These are phyloP conservation scores for Typhlomys cinereus DNA, from an alignment of 2,113 vertebrate genomes.

Conservation along the genomic window DNA sequence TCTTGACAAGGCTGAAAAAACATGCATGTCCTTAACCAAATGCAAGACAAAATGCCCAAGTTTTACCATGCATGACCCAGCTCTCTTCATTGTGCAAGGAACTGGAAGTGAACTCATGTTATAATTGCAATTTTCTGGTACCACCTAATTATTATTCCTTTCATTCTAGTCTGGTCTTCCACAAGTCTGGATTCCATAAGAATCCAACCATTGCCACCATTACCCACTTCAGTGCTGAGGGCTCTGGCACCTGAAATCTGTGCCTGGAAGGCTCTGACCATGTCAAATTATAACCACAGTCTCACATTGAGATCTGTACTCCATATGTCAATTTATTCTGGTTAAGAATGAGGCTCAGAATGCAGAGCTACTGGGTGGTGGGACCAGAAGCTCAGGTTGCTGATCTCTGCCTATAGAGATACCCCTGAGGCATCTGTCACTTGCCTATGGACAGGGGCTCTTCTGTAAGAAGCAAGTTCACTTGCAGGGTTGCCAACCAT, in stretches of 20 bases:
- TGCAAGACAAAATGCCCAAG: background rate
- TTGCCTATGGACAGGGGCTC: accelerated
- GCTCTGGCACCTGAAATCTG: accelerated
- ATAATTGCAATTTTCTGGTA: background rate
- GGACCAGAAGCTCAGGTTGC: background rate
- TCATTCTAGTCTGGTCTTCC: background rate
- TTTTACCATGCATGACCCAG: background rate
- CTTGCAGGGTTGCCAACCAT: no score
- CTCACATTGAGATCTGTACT: accelerated
- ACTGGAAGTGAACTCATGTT: no score
- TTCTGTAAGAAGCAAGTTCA: background rate
- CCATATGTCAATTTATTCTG: background rate
- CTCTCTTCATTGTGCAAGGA: background rate
- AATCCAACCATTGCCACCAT: no score
- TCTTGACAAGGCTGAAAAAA: background rate
- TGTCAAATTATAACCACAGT: background rate
- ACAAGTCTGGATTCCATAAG: no score
- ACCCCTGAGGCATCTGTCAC: accelerated
- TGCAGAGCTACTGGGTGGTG: no score
- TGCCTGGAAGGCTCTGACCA: background rate
- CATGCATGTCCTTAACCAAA: background rate
- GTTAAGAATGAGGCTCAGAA: no score
- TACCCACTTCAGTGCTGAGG: accelerated
- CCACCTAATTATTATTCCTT: background rate
- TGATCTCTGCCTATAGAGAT: background rate